These are phyloP conservation scores for Camponotus floridanus DNA, from an alignment of 1,140 invertebrate species.

Conservation along the genomic window DNA sequence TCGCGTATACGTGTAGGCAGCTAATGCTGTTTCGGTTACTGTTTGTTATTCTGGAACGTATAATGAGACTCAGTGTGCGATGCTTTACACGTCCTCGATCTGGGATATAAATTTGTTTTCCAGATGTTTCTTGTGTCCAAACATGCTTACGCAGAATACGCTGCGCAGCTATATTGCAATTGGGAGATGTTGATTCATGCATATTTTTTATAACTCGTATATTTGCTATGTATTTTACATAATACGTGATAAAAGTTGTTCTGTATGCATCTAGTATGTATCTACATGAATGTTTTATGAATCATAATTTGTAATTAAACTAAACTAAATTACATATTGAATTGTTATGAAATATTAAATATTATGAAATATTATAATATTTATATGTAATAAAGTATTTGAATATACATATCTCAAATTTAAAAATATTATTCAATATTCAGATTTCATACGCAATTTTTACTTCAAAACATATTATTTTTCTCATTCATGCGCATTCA, in stretches of 20 bases:
- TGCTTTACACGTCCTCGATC: conserved; percentile 56
- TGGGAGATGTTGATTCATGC: conserved; percentile 21
- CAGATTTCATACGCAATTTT: background rate
- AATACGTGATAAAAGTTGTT: background rate
- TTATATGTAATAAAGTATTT: background rate
- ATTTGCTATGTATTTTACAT: background rate
- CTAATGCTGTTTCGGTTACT: conserved; percentile 37
- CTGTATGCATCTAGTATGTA: background rate
- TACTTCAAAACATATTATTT: background rate
- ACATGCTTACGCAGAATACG: conserved; percentile 30
- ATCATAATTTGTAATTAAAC: background rate
- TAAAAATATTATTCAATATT: background rate
- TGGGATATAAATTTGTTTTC: conserved; percentile 54
- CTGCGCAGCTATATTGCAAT: background rate
- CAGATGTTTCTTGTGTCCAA: conserved; percentile 40
- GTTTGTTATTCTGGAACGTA: conserved; percentile 50
- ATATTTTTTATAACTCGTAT: background rate
- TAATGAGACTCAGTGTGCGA: conserved; percentile 48
- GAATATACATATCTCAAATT: conserved; percentile 7
- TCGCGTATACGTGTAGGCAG: conserved; percentile 31
- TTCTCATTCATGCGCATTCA: background rate
- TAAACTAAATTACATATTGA: conserved; percentile 10
- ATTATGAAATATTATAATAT: conserved; percentile 1
- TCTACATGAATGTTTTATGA: too few relatives aligned
- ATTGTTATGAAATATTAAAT: background rate